A percentile compares a stretch with the other conserved stretches of the same genome.
phyloP scores from a whole-genome alignment of 2,113 vertebrate genomes.

The Clarias gariepinus region DNA sequence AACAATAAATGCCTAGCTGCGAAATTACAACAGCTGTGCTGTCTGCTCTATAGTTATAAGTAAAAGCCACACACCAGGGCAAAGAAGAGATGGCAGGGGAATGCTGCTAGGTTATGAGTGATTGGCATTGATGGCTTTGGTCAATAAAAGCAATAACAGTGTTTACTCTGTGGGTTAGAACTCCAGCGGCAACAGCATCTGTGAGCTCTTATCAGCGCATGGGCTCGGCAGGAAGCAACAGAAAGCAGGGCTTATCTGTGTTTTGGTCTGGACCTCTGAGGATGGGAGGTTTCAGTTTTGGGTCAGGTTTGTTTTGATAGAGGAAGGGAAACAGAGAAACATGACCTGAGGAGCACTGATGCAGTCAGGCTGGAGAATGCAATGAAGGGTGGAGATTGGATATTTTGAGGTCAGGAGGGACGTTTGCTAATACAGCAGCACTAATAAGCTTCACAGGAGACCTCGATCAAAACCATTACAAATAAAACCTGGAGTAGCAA shows the following conservation, averaged over 20 bases:
- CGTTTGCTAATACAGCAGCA: constrained; percentile 26
- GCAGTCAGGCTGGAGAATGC: constrained; percentile 38
- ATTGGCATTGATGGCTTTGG: constrained; percentile 33
- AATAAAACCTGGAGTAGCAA: neutral
- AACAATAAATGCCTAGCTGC: constrained; percentile 15
- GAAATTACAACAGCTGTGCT: constrained; percentile 15
- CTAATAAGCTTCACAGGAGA: constrained; percentile 2
- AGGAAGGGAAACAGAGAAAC: constrained; percentile 45
- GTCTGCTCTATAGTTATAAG: constrained; percentile 21
- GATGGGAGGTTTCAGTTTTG: constrained; percentile 37
- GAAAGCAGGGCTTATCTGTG: constrained; percentile 56
- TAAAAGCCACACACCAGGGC: constrained; percentile 23
- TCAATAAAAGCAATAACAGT: constrained; percentile 49
- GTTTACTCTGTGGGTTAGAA: constrained; percentile 42
- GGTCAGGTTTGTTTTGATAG: constrained; percentile 48
- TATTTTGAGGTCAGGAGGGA: constrained; percentile 1
- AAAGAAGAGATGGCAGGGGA: constrained; percentile 15
- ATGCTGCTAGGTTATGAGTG: constrained; percentile 37
- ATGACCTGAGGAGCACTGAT: constrained; percentile 31
- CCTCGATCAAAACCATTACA: neutral
- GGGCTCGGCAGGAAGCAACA: constrained; percentile 56
- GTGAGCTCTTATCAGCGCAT: constrained; percentile 47
- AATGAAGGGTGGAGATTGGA: constrained; percentile 14
- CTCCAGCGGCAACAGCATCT: constrained; percentile 44
- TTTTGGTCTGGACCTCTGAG: constrained; percentile 51